Base-by-base conservation (phyloP, 2,797 vertebrate species). In the Lepus oiostolus region DNA sequence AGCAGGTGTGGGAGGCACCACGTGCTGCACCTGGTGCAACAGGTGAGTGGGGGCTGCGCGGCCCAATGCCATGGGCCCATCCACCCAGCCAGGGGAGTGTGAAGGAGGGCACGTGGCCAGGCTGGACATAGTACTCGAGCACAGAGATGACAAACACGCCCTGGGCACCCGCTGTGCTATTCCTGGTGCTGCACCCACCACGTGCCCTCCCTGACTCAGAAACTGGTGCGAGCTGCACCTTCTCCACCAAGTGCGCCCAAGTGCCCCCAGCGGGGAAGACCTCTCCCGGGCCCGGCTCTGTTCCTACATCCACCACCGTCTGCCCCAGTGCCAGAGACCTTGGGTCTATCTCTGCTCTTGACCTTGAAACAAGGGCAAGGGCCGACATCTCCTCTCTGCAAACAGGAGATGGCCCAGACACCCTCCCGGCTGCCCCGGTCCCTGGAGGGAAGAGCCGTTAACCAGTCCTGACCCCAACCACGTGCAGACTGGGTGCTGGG, bases 121-220 rank as follows among this genome's bases (percentile, higher is more conserved):
- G 67, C 0, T 7, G 82, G 75, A 94, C 93, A 93, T 7, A 62
- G 94, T 88, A 94, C 93, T 70, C 85, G 95, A 93, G 95, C 95
- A 93, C 50, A 82, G 11, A 42, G 4, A 9, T 70, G 88, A 72
- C 60, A 83, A 42, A 85, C 35, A 6, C 85, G 88, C 35, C 88
- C 80, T 58, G 85, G 63, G 30, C 4, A 1, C 30, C 3, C 8
- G 30, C 24, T 6, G 71, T 16, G 14, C 79, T 2, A 35, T 3
- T n/a, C 30, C 47, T 50, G 19, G 42, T 42, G n/a, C 63, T 11
- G 14, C 1, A 3, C 32, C 62, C 30, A 21, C 65, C 12, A 1
- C 4, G 3, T 1, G 50, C 24, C 38, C n/a, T 58, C 54, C 68
- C 79, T 38, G 1, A 24, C 24, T 4, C 1, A 7, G 30, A 30